A percentile compares a stretch with the other conserved stretches of the same genome.
Conservation (phyloP, 2,797 vertebrate genomes). For the Enteromius mattozi region DNA sequence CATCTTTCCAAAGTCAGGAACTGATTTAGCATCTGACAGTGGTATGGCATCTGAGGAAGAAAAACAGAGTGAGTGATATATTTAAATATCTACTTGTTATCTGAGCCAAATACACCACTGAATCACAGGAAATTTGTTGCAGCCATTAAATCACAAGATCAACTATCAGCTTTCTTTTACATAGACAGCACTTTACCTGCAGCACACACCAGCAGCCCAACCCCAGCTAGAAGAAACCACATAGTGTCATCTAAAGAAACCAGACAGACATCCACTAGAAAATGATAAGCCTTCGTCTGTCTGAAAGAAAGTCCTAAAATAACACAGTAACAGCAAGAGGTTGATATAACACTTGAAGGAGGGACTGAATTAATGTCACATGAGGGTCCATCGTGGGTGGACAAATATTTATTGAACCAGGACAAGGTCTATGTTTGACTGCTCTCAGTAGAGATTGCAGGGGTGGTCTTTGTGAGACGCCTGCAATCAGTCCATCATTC, state of each 20-base stretch:
- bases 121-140: no score
- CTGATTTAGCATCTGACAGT: constrained; percentile 39
- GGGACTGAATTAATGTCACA: not conserved
- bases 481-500: not conserved
- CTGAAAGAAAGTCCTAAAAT: not conserved
- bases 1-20: constrained; percentile 69
- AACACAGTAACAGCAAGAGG: not conserved
- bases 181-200: constrained; percentile 43
- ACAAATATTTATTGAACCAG: not conserved
- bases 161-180: not conserved
- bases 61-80: not conserved
- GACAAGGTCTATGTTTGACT: not conserved
- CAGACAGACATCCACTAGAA: not conserved
- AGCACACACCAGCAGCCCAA: constrained; percentile 22
- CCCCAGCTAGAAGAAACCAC: constrained; percentile 44
- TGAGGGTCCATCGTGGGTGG: not conserved
- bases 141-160: no score
- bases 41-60: constrained; percentile 65
- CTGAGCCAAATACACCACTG: no score
- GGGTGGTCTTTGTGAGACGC: fast-evolving
- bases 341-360: not conserved
- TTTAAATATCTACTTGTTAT: no score
- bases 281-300: not conserved
- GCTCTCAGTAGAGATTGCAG: not conserved
- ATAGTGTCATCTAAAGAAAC: constrained; percentile 22